Base-by-base conservation (phyloP, 2,113 vertebrate species). In the Brachyhypopomus occidentalis region DNA sequence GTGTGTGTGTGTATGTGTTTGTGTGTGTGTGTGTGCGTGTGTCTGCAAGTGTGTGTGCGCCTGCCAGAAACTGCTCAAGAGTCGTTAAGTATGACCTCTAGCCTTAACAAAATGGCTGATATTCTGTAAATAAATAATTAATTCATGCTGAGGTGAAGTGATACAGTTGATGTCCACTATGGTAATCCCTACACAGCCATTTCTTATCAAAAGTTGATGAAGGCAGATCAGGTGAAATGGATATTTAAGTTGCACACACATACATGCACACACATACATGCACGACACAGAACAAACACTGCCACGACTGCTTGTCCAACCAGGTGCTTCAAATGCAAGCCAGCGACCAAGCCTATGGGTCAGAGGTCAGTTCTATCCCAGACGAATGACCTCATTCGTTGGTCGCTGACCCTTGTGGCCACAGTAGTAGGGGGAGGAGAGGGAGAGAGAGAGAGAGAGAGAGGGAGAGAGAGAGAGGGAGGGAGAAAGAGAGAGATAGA, bases 281-380 rank as follows among this genome's bases (percentile, higher is more conserved):
- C 62, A 56, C 9, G 17, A 45, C 73, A 75, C 27, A 84, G 72
- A 19, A 55, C 70, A 27, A 5, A 81, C 16, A 75, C 59, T 55
- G 56, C 27, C 36, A 62, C 66, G 66, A 67, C 78, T 73, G 30
- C 78, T 77, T 89, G 84, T 79, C 84, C 85, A 89, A 88, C 89
- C 90, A 91, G 88, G 90, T 91, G 89, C 85, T 92, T 89, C 85
- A 87, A 88, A 91, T 89, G 89, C 87, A 63, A 83, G 88, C 84
- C 20, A 84, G 84, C 79, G 77, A 88, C 88, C 83, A 72, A 84
- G 87, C 83, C 83, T 82, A 85, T 8, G 22, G 91, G 90, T 91
- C 88, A 88, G 75, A 88, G 91, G 89, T 91, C 92, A 91, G 81
- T 82, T 92, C 90, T 86, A 92, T 93, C 91, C 91, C 90, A 93